A percentile compares a stretch with the other conserved stretches of the same genome.
phyloP scores from a whole-genome alignment of 2,888 invertebrate genomes.

The Drosophila affinis region DNA sequence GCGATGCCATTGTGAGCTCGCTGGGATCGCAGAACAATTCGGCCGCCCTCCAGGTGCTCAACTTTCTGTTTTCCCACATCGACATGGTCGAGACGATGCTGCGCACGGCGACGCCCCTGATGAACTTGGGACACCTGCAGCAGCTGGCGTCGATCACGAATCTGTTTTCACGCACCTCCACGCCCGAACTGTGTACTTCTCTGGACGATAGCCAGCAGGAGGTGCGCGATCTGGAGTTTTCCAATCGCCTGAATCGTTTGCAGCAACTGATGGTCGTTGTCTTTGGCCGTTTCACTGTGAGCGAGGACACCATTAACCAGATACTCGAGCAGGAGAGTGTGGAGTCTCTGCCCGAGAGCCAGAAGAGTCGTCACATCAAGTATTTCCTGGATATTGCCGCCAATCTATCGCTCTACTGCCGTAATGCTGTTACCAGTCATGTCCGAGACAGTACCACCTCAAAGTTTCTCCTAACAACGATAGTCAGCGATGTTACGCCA shows the following conservation, averaged over 20 bases:
- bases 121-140: slow-evolving; percentile 87
- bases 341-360: slow-evolving; percentile 43
- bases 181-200: slow-evolving; percentile 77
- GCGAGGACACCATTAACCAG: slow-evolving; percentile 81
- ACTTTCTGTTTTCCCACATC: slow-evolving; percentile 91
- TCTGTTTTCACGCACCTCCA: slow-evolving; percentile 89
- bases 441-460: slow-evolving; percentile 83
- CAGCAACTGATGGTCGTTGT: slow-evolving; percentile 90
- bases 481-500: slow-evolving; percentile 58
- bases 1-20: slow-evolving; percentile 91
- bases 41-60: slow-evolving; percentile 91
- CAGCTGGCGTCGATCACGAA: slow-evolving; percentile 92
- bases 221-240: slow-evolving; percentile 50
- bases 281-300: slow-evolving; percentile 88
- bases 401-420: slow-evolving; percentile 89
- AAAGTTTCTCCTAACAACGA: slow-evolving; percentile 59
- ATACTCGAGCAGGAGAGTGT: slow-evolving; percentile 75
- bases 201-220: slow-evolving; percentile 23
- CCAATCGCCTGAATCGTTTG: slow-evolving; percentile 86
- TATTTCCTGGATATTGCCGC: slow-evolving; percentile 87
- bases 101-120: slow-evolving; percentile 87
- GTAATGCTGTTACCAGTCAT: slow-evolving; percentile 87
- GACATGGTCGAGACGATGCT: slow-evolving; percentile 92
- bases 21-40: slow-evolving; percentile 93
- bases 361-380: slow-evolving; percentile 83